phyloP scores from a whole-genome alignment of 2,113 vertebrate species.

The Hoplias malabaricus region DNA sequence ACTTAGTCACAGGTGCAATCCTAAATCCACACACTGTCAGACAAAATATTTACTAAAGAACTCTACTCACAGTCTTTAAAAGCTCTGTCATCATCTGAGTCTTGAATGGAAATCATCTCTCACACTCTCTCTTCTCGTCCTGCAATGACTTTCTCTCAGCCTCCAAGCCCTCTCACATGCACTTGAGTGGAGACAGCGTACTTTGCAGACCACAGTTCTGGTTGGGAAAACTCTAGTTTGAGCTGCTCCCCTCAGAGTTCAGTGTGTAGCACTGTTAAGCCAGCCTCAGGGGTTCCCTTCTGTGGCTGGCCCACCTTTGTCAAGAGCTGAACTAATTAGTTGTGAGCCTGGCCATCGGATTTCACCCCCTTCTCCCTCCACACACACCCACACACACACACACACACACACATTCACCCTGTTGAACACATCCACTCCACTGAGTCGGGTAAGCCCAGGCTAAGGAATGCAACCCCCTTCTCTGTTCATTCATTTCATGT shows the following conservation, averaged over 20 bases:
- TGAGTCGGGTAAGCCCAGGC: slow-evolving; percentile 35
- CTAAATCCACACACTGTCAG: not conserved
- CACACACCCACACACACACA: slow-evolving; percentile 5
- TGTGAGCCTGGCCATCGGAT: slow-evolving; percentile 48
- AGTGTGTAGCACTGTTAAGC: slow-evolving; percentile 31
- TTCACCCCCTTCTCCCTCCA: slow-evolving; percentile 32
- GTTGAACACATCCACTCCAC: slow-evolving; percentile 33
- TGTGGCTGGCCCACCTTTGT: slow-evolving; percentile 54
- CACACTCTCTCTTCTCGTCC: not conserved
- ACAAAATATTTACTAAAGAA: not conserved
- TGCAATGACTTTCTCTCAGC: not conserved
- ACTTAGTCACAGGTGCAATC: not conserved
- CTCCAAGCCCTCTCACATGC: slow-evolving; percentile 24
- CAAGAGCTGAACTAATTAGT: slow-evolving; percentile 57
- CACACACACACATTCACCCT: slow-evolving; percentile 25
- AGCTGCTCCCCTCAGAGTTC: slow-evolving; percentile 15
- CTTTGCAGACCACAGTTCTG: slow-evolving; percentile 12
- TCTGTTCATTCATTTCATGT: slow-evolving; percentile 42
- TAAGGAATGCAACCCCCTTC: slow-evolving; percentile 42
- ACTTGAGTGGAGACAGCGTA: not conserved
- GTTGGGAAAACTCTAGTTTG: slow-evolving; percentile 23
- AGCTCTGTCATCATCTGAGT: slow-evolving; percentile 49
- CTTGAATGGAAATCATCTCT: slow-evolving; percentile 37
- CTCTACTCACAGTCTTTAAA: slow-evolving; percentile 52
- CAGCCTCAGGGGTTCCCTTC: slow-evolving; percentile 30